These are phyloP conservation scores for Prinia subflava DNA, from an alignment of 2,113 vertebrate genomes.

Conservation along the genomic window DNA sequence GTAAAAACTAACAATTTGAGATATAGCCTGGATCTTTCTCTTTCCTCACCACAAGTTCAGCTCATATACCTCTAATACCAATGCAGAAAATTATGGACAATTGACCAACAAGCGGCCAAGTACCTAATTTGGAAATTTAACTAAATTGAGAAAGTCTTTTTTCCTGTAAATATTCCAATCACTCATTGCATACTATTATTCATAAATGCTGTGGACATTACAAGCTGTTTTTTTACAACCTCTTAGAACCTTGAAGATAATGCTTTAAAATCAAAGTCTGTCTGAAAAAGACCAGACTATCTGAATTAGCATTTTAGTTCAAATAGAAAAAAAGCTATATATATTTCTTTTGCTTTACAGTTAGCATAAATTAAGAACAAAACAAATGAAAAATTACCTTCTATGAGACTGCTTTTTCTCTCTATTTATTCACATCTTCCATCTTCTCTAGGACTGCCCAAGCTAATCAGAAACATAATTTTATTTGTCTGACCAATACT, in stretches of 20 bases:
- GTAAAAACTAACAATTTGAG: neutral
- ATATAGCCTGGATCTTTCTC: neutral
- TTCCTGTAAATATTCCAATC: neutral
- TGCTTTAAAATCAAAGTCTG: neutral
- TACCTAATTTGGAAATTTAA: neutral
- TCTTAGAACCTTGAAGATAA: neutral
- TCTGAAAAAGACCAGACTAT: neutral
- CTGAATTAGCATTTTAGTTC: neutral
- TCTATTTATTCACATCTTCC: neutral
- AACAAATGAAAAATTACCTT: neutral
- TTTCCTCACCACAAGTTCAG: neutral
- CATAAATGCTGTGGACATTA: neutral
- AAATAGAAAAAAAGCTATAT: neutral
- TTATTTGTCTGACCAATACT: slow-evolving; percentile 17
- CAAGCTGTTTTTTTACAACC: neutral
- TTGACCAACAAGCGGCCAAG: neutral
- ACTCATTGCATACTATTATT: neutral
- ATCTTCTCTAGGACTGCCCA: neutral
- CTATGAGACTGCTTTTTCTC: neutral
- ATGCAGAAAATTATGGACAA: neutral
- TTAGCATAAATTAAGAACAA: neutral
- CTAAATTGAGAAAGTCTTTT: neutral
- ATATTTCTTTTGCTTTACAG: neutral
- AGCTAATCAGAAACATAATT: slow-evolving; percentile 24
- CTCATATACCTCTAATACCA: neutral